Base-by-base conservation (phyloP, 2,888 invertebrate species). In the Chelonus formosanus region DNA sequence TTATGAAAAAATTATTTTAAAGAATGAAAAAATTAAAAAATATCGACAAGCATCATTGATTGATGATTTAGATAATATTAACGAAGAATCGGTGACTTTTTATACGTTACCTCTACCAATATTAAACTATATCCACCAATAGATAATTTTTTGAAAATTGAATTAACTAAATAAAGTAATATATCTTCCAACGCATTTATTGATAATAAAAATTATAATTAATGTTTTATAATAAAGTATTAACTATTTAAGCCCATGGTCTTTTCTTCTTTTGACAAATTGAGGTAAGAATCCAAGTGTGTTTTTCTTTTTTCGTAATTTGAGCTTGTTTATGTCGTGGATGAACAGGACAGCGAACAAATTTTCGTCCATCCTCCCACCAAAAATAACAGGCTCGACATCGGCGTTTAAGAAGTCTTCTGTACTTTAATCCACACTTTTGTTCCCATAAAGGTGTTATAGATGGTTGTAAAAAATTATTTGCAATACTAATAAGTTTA, bases 291-390 rank as follows among this genome's bases (percentile, higher is more conserved):
- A 92, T 90, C 90, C 92, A 92, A 20, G 90, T 90, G 74, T 91
- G 91, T 70, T 88, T 88, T 7, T 89, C 90, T 71, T 88, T 88
- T 66, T 89, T 87, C 66, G 88, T 87, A 86, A 90, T 90, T 10
- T 89, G 85, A 89, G 91, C 91, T 84, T 94, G 94, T 78, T 95
- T 95, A 79, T 96, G 95, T 45, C 94, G 88, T 32, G 90, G 91
- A 78, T 89, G 89, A 36, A 90, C 90, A 63, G 90, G 90, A 74
- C 95, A 96, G 72, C 92, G 88, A 50, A 93, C 89, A 81, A 89
- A 92, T 73, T 89, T 78, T 67, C 92, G 87, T 72, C 91, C 88
- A 74, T 92, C 87, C 64, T 91, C 85, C 52, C 87, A 85, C 7
- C 92, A 90, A 76, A 91, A 87, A 76, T 90, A 92, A 79, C 96